These are phyloP conservation scores for Corythornis madagascariensis DNA, from an alignment of 2,113 vertebrate species.

Conservation along the genomic window DNA sequence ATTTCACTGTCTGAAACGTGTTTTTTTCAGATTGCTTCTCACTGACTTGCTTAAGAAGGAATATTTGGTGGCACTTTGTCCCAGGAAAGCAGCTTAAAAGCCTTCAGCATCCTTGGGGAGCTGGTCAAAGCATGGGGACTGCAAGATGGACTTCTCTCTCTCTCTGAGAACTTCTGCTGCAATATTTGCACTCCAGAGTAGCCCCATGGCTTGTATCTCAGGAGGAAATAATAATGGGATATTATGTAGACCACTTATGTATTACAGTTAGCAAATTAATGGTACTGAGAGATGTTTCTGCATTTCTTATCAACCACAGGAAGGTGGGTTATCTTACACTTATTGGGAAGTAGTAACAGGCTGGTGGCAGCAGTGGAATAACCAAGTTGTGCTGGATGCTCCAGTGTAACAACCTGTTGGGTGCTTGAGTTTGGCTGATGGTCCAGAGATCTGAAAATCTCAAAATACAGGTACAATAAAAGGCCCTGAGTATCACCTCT, in stretches of 20 bases:
- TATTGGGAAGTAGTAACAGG: not conserved
- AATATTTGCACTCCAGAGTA: not conserved
- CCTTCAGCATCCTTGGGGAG: not conserved
- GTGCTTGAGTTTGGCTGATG: not conserved
- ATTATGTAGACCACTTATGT: not conserved
- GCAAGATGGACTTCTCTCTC: not conserved
- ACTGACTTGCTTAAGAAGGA: not conserved
- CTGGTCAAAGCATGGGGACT: not conserved
- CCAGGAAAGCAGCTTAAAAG: not conserved
- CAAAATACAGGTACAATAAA: not conserved
- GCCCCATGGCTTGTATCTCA: not conserved
- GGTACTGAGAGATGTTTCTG: not conserved
- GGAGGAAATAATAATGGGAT: not conserved
- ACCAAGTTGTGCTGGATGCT: not conserved
- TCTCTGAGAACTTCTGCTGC: not conserved
- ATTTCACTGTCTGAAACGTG: not conserved
- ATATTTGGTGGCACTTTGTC: not conserved
- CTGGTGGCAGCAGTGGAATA: not conserved
- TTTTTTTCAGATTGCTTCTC: not conserved
- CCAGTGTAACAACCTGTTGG: not conserved
- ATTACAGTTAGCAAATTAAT: not conserved
- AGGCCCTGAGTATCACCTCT: not conserved
- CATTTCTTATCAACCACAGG: not conserved
- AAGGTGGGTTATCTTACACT: not conserved
- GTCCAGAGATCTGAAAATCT: not conserved